These are phyloP conservation scores for Coregonus suidteri DNA, from an alignment of 2,797 vertebrate species.

Conservation along the genomic window DNA sequence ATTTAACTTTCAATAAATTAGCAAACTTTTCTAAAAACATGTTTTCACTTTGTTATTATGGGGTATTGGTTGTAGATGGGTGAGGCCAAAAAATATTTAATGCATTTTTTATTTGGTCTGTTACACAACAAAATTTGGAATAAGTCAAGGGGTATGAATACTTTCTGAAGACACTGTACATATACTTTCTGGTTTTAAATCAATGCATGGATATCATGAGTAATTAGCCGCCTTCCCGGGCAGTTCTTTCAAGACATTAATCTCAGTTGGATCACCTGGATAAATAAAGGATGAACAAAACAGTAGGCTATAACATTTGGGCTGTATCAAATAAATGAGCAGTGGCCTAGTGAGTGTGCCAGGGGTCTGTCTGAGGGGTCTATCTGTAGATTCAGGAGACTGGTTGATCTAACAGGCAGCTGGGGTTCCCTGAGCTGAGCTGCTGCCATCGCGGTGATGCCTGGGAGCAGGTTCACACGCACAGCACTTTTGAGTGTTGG, in stretches of 20 bases:
- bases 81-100: too few species aligned
- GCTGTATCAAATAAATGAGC: not conserved
- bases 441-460: constrained; percentile 4
- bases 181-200: not conserved
- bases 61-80: too few species aligned
- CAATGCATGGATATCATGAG: not conserved
- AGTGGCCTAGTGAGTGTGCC: too few species aligned
- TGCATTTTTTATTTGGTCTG: too few species aligned
- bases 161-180: too few species aligned
- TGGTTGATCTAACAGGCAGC: not conserved
- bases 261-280: not conserved
- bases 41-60: too few species aligned
- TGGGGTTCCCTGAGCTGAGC: constrained; percentile 9
- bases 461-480: constrained; percentile 4
- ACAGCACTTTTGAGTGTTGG: not conserved
- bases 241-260: not conserved
- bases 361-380: not conserved
- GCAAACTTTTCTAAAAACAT: too few species aligned
- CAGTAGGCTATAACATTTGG: not conserved
- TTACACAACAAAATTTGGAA: too few species aligned
- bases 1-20: too few species aligned
- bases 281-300: not conserved
- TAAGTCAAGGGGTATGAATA: too few species aligned
- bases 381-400: not conserved
- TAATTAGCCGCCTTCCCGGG: not conserved